These are phyloP conservation scores for Campoletis sonorensis DNA, from an alignment of 1,140 invertebrate species.

Conservation along the genomic window DNA sequence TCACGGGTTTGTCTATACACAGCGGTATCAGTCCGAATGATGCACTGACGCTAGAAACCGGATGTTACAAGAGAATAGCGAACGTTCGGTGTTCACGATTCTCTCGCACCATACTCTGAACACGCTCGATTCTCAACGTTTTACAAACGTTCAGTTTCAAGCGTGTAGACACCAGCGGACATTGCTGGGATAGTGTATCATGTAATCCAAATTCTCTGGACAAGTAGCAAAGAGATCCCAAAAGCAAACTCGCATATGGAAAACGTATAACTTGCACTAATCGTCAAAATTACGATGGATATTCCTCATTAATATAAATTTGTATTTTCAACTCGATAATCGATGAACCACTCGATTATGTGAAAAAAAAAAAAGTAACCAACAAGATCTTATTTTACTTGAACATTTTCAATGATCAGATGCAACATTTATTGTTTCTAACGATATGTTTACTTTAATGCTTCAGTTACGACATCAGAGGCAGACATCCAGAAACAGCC, in stretches of 20 bases:
- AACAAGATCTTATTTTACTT: no score
- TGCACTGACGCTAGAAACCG: constrained; percentile 12
- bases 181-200: constrained; percentile 47
- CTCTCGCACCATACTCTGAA: no score
- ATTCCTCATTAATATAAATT: not conserved
- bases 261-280: not conserved
- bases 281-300: not conserved
- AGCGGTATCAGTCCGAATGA: constrained; percentile 25
- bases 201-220: constrained; percentile 50
- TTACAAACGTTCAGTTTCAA: constrained; percentile 45
- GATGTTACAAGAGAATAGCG: constrained; percentile 33
- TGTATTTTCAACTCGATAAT: no score
- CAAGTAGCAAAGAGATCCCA: constrained; percentile 22
- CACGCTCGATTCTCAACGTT: constrained; percentile 38
- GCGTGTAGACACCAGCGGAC: constrained; percentile 53
- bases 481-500: constrained; percentile 76
- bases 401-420: no score
- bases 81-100: not conserved
- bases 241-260: constrained; percentile 25
- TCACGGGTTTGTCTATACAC: not conserved
- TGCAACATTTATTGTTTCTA: not conserved
- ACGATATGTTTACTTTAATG: constrained; percentile 44
- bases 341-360: no score
- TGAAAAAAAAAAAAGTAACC: no score
- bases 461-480: constrained; percentile 81